phyloP scores from a whole-genome alignment of 2,888 invertebrate genomes.

The Eupithecia insigniata region DNA sequence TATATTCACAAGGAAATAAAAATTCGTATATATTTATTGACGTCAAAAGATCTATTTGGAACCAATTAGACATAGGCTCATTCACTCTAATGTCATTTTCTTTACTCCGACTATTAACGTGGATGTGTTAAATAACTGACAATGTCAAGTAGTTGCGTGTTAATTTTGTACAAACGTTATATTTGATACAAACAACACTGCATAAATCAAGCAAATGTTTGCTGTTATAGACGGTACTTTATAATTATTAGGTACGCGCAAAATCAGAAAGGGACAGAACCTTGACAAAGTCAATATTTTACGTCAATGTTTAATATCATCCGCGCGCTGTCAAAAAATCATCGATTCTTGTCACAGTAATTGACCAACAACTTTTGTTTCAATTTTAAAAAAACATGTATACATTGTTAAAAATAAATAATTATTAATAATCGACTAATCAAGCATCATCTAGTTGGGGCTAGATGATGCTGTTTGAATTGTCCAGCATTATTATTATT shows the following conservation, averaged over 20 bases:
- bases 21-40: slow-evolving; percentile 12
- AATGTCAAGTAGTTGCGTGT: slow-evolving; percentile 40
- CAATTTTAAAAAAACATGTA: too few species aligned
- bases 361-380: too few species aligned
- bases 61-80: slow-evolving; percentile 35
- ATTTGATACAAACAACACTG: slow-evolving; percentile 20
- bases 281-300: not conserved
- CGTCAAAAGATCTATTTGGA: slow-evolving; percentile 33
- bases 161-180: slow-evolving; percentile 36
- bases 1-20: not conserved
- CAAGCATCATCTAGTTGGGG: too few species aligned
- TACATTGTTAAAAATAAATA: too few species aligned
- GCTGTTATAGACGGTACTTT: not conserved
- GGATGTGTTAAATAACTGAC: slow-evolving; percentile 38
- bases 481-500: too few species aligned
- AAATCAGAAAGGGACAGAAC: not conserved
- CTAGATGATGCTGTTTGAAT: too few species aligned
- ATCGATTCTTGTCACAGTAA: too few species aligned
- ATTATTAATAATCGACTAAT: too few species aligned
- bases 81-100: slow-evolving; percentile 35
- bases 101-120: slow-evolving; percentile 32
- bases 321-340: not conserved
- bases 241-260: not conserved
- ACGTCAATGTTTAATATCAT: too few species aligned
- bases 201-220: slow-evolving; percentile 16